Evolutionary conservation across 2,797 vertebrate genomes (phyloP), one percentile per base, ranked within the genome.

Genomic region (Meriones psammophilus): DNA sequence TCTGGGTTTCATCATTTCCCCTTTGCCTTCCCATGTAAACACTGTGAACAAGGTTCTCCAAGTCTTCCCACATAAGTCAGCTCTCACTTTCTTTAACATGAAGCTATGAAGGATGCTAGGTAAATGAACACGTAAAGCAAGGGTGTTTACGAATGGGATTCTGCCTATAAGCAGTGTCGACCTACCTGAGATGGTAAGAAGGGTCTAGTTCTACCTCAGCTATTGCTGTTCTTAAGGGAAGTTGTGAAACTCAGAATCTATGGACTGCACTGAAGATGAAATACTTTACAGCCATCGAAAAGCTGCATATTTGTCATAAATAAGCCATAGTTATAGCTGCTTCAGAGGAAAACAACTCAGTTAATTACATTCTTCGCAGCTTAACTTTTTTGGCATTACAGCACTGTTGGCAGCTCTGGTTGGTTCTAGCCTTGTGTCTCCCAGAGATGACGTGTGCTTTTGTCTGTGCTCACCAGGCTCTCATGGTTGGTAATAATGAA

Each of bases 1-100:
- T 84, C 58, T 36, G 71, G 58, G 20, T 56, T 39, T 74, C 92
- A 71, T 78, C n/a, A 7, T 71, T 86, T 85, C 18, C 1, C 86
- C 58, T 94, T 79, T 83, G 60, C 12, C 28, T 91, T 87, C 68
- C 30, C 79, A 74, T 80, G 88, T 91, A 84, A 94, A 66, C 39
- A 64, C 58, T 56, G 14, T n/a, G 79, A 66, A 73, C 12, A 71
- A 74, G 42, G 7, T 0, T n/a, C 78, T 64, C 77, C 17, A 66
- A 18, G 10, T 88, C 58, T 83, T 93, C 79, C 93, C 73, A 87
- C 20, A 42, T 56, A 62, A 95, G 78, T 15, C 85, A 80, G 1
- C 30, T 79, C 69, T 91, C n/a, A 54, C 20, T 80, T 94, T 88
- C 54, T 90, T 86, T 79, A 76, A 83, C n/a, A 54, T 22, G 69